Evolutionary conservation across 1,140 invertebrate species (phyloP), one percentile per base, ranked within the genome.

Genomic region (Luehdorfia chinensis): DNA sequence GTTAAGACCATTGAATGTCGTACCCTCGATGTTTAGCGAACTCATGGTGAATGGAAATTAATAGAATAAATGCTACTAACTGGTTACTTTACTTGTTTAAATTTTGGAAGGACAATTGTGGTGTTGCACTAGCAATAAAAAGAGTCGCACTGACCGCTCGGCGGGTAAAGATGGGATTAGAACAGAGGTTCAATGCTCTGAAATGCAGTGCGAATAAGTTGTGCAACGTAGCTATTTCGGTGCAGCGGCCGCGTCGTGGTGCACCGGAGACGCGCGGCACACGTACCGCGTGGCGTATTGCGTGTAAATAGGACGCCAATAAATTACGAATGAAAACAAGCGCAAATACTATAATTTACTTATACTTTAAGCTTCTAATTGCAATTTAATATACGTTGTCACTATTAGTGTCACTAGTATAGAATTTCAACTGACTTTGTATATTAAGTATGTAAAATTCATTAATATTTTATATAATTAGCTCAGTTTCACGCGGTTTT

Each of bases 171-270:
- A 41, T 64, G 50, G 58, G 66, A 75, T 80, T 75, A 75, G 71
- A 73, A 72, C 61, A 65, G 47, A 59, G 73, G 79, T 84, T 86
- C 81, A 86, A 76, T 78, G 81, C 75, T 71, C 79, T 47, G 66
- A 74, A 71, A 71, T 84, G 75, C 63, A 76, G 70, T 83, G 78
- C 83, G 57, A 84, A 86, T 84, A 63, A 65, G 73, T 86, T 84
- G 83, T 77, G 83, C 75, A 84, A 84, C 50, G 64, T 33, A 51
- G 63, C 69, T 86, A 86, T 86, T 86, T 86, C 54, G 60, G 71
- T 75, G 62, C 65, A 64, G 45, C 66, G 27, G 39, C 23, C 39
- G 39, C 25, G 66, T 59, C 55, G 64, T 70, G 62, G 64, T 75
- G 67, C 66, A 71, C 54, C 62, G 55, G 49, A n/a, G n/a, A n/a